These are phyloP conservation scores for Aphaenogaster rudis DNA, from an alignment of 1,140 invertebrate species.

Conservation along the genomic window DNA sequence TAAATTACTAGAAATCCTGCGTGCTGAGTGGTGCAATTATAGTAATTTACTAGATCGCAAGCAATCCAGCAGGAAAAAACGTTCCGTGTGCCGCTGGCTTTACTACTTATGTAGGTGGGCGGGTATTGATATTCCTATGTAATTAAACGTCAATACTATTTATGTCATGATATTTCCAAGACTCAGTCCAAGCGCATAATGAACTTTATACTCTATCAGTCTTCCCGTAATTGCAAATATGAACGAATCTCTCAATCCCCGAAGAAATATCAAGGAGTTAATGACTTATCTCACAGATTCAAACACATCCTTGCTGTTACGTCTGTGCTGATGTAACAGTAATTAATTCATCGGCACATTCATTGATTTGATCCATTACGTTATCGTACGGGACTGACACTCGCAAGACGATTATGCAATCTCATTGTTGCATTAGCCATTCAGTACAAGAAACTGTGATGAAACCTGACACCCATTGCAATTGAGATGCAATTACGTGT, in stretches of 20 bases:
- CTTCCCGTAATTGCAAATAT: neutral
- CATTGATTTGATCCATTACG: neutral
- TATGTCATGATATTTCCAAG: neutral
- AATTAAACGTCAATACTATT: conserved; percentile 1
- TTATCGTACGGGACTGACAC: neutral
- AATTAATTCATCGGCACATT: conserved; percentile 9
- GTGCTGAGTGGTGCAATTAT: no score
- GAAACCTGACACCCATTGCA: neutral
- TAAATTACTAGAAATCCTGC: no score
- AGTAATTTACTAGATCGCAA: no score
- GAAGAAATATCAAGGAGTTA: neutral
- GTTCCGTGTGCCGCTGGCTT: no score
- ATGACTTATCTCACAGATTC: no score
- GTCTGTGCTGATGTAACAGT: neutral
- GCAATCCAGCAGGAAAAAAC: no score
- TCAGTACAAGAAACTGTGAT: neutral
- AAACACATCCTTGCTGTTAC: neutral
- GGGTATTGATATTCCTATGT: neutral
- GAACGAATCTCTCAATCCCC: neutral
- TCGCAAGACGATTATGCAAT: neutral
- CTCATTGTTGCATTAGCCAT: neutral
- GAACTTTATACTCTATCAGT: neutral
- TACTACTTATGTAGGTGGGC: neutral
- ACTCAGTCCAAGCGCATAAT: neutral
- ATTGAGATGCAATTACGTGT: neutral